Base-by-base conservation (phyloP, 2,113 vertebrate genomes). In the Pelodiscus sinensis region DNA sequence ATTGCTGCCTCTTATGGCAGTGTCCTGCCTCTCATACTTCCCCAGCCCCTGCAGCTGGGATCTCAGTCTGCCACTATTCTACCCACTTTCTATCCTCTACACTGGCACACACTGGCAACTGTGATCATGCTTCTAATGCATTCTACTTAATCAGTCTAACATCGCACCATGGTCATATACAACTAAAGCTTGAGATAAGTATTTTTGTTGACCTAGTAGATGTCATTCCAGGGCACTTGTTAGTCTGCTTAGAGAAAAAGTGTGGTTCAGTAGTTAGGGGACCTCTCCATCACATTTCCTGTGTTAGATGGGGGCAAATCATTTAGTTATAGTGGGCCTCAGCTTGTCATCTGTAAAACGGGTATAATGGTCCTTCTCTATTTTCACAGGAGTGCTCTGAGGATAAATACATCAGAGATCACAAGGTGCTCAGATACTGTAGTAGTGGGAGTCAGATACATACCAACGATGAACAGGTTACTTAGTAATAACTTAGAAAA, bases 401-500 rank as follows among this genome's bases (percentile, higher is more conserved):
- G n/a, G 14, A 35, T 71, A 35, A 73, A 62, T 62, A 62, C 60
- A 62, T 62, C 27, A 62, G 27, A 29, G 31, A 35, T 35, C n/a
- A 15, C 38, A 18, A 73, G n/a, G 16, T 35, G 68, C 68, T 73
- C 68, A 22, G n/a, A 35, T 11, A 73, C 35, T 19, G 18, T 19
- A 35, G 18, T 35, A 73, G 31, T 16, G n/a, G 18, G 16, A 25
- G 14, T n/a, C n/a, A 71, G 31, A 71, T 35, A 71, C n/a, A 18
- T 38, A 4, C 9, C 68, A 10, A 35, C 21, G 68, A 73, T 9
- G 8, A n/a, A 71, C 9, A 73, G n/a, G n/a, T n/a, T 52, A 81
- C 11, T 12, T 81, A 95, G 54, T 16, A 84, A 50, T 44, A 89
- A 90, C 89, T 35, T 75, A 95, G 95, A 87, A 94, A 13, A 19